Conservation (phyloP, 1,140 invertebrate species). For the Lerema accius region DNA sequence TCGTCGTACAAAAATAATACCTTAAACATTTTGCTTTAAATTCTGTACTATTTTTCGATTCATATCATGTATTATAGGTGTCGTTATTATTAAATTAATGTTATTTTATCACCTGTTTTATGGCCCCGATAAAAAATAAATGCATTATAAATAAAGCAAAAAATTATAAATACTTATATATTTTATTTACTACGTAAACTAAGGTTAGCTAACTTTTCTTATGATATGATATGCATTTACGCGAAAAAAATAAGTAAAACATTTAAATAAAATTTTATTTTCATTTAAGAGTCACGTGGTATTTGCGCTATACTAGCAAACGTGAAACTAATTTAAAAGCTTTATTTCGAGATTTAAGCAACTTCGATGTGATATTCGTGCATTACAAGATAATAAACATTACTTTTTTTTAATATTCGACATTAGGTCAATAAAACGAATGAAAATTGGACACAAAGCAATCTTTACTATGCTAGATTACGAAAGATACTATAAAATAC, state of each 20-base stretch:
- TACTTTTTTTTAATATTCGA: too few species aligned
- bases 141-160: conserved; percentile 36
- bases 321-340: too few species aligned
- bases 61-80: not conserved
- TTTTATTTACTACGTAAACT: conserved; percentile 34
- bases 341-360: too few species aligned
- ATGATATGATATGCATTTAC: conserved; percentile 54
- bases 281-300: too few species aligned
- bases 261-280: not conserved
- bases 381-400: too few species aligned
- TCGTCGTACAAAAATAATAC: conserved; percentile 25
- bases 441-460: too few species aligned
- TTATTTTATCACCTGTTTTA: conserved; percentile 50
- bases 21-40: conserved; percentile 11
- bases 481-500: not conserved
- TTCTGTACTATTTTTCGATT: conserved; percentile 13
- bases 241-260: conserved; percentile 14
- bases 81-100: conserved; percentile 11
- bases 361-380: too few species aligned
- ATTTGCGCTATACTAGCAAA: too few species aligned
- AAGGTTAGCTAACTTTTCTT: conserved; percentile 37
- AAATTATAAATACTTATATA: conserved; percentile 26
- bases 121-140: conserved; percentile 52
- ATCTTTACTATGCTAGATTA: too few species aligned
- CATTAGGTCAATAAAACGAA: too few species aligned